Evolutionary conservation across 1,140 invertebrate species (phyloP), one percentile per base, ranked within the genome.

Genomic region (Drosophila subpulchrella): DNA sequence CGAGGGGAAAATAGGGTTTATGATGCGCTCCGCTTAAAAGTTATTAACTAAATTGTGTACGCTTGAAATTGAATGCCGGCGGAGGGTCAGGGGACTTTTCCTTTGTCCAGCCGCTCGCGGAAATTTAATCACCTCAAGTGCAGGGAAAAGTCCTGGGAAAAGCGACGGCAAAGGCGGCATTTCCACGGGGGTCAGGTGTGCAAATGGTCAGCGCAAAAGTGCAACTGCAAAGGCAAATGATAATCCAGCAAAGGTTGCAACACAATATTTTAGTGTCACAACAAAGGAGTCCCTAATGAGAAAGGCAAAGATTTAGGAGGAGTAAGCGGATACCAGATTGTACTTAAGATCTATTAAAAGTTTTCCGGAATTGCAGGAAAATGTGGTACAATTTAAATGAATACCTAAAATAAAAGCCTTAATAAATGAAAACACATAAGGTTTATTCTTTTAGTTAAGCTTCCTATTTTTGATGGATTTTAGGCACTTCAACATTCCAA

Each of bases 1-100:
- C n/a, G 65, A 17, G 12, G 8, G n/a, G 38, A 15, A 46, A 42
- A 75, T 41, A 41, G 60, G 61, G 65, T 79, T 83, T 83, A 84
- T 73, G 73, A 81, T 65, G 81, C 67, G 59, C 67, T 74, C 75
- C 83, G 77, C 77, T 85, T 74, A 77, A 84, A 84, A 84, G 80
- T 80, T 84, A 84, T 84, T 84, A 84, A 84, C 81, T 73, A 85
- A 84, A 83, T 83, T 83, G 80, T 83, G 59, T 80, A 65, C 60
- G 67, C 78, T 81, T 67, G 60, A 81, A 81, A 81, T 73, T 74
- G 79, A 82, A 78, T 74, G 79, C 78, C 36, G 32, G 39, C 10
- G 13, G 30, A 46, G 72, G 13, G 47, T 59, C 27, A 12, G 34
- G 60, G 47, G 51, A 24, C 24, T 47, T 41, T 44, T 42, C 67